Evolutionary conservation across 2,113 vertebrate species (phyloP), one percentile per base, ranked within the genome.

Genomic region (Dermatemys mawii): DNA sequence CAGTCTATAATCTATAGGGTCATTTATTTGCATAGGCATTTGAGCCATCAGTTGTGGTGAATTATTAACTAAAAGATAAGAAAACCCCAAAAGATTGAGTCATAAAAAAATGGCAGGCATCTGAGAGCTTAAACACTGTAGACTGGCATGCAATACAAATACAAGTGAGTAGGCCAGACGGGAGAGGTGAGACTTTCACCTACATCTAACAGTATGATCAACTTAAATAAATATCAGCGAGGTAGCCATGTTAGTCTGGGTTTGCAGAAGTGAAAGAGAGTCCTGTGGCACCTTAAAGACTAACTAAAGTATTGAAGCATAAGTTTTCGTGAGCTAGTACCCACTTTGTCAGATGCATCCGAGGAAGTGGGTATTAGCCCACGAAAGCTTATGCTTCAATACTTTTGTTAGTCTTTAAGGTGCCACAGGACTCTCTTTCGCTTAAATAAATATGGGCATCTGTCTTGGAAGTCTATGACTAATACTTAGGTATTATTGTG

Each of bases 1-100:
- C 41, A 79, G 60, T 35, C 82, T 70, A 85, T 95, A 89, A 89
- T 57, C 86, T 35, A 32, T 80, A 81, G 48, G 57, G 75, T 67
- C 3, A 38, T 49, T 91, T 90, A 94, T 82, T 67, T 82, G 48
- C 90, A 92, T 19, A 46, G 27, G 32, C 67, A 35, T 38, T 19
- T 57, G 67, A 24, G 38, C 81, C 79, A 84, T 89, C 92, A 81
- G 44, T 11, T 91, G 44, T 35, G 48, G 44, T 83, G 53, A 91
- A 80, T 91, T 91, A 78, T 82, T 91, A 89, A 44, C 54, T 54
- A 90, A 81, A 95, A 55, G 84, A 75, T 27, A 86, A 41, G 29
- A 91, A 86, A 46, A 67, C 84, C 67, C 90, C 63, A 73, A 75
- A 93, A 57, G 73, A 32, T 5, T 80, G 38, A 92, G 46, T 6